These are phyloP conservation scores for Euleptes europaea DNA, from an alignment of 2,113 vertebrate genomes.

Conservation along the genomic window DNA sequence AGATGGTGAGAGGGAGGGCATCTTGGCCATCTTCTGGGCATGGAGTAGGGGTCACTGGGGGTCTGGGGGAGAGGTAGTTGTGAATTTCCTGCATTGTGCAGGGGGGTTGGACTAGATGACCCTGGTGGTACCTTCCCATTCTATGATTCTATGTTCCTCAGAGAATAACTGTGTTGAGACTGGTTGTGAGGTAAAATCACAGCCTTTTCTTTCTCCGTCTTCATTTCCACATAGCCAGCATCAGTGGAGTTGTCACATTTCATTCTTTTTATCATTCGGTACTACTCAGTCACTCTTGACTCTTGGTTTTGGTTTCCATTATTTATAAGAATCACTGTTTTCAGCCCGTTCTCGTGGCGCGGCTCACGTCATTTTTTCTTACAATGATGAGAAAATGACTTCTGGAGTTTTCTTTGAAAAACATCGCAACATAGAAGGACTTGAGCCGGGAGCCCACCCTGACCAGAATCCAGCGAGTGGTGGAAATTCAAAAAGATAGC, in stretches of 20 bases:
- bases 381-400: conserved; percentile 22
- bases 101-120: too few species aligned
- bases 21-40: too few species aligned
- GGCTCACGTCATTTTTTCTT: background rate
- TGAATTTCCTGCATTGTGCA: too few species aligned
- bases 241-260: background rate
- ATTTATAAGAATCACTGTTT: conserved; percentile 24
- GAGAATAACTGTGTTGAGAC: background rate
- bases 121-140: too few species aligned
- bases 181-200: background rate
- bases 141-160: background rate
- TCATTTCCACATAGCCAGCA: background rate
- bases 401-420: background rate
- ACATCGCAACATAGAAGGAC: background rate
- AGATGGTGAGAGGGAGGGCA: too few species aligned
- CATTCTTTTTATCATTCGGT: conserved; percentile 10
- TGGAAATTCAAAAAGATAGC: background rate
- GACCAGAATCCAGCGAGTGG: background rate
- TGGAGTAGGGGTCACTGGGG: too few species aligned
- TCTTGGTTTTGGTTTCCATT: conserved; percentile 35
- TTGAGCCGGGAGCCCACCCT: background rate
- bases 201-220: background rate
- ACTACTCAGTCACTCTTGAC: background rate
- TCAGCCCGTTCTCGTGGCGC: background rate
- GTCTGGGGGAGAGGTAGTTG: too few species aligned